Evolutionary conservation across 2,888 invertebrate species (phyloP).

Genomic region (Microdon myrmicae): DNA sequence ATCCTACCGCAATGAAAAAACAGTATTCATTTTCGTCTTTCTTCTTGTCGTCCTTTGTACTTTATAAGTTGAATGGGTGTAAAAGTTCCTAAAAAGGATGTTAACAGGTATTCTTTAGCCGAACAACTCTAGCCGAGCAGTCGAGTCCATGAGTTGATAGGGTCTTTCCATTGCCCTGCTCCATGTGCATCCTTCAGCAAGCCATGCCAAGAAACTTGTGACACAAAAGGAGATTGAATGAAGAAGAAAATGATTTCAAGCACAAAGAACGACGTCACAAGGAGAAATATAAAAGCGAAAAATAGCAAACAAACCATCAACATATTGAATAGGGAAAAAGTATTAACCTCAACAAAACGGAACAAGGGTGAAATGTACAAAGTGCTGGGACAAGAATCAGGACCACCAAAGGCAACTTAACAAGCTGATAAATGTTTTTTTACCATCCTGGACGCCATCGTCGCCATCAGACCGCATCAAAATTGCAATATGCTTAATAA

Average conservation of each 20-base stretch:
- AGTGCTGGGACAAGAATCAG: neutral
- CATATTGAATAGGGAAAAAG: conserved; percentile 42
- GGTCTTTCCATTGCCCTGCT: too few relatives aligned
- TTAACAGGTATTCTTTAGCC: too few relatives aligned
- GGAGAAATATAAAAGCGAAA: conserved; percentile 3
- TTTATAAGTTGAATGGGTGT: too few relatives aligned
- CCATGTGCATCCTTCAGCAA: conserved; percentile 16
- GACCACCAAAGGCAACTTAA: conserved; percentile 32
- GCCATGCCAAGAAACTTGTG: conserved; percentile 10
- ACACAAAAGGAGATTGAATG: too few relatives aligned
- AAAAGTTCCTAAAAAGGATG: too few relatives aligned
- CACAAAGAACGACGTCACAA: neutral
- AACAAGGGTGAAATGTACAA: conserved; percentile 8
- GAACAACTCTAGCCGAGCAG: too few relatives aligned
- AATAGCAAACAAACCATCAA: conserved; percentile 41
- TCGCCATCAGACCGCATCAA: conserved; percentile 40
- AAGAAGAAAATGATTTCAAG: neutral
- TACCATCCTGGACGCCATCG: conserved; percentile 32
- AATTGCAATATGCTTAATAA: conserved; percentile 45
- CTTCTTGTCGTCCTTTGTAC: too few relatives aligned
- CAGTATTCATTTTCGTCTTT: too few relatives aligned
- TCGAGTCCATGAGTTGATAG: too few relatives aligned
- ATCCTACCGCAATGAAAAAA: too few relatives aligned
- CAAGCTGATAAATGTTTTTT: conserved; percentile 36
- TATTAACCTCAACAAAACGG: conserved; percentile 33